A percentile compares a stretch with the other conserved stretches of the same genome.
phyloP scores from a whole-genome alignment of 2,888 invertebrate species.

The Kuschelorhynchus macadamiae region DNA sequence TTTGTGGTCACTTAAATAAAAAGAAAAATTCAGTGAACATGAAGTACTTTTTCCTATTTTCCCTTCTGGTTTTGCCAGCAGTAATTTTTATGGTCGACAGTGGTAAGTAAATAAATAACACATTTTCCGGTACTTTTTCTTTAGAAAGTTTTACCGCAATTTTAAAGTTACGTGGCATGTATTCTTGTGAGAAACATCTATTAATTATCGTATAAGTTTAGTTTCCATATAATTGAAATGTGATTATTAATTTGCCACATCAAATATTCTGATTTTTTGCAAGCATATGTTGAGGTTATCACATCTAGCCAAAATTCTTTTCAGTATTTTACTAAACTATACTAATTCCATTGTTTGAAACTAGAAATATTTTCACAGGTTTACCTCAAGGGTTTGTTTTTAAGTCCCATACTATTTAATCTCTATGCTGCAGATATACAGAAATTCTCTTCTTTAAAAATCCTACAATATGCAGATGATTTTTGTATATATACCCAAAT shows the following conservation, averaged over 20 bases:
- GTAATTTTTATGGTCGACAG: slow-evolving; percentile 79
- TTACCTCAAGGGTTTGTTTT: too few species aligned
- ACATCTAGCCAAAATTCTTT: neutral
- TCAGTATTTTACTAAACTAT: too few species aligned
- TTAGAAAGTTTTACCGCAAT: slow-evolving; percentile 14
- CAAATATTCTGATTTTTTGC: too few species aligned
- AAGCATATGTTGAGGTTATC: slow-evolving; percentile 36
- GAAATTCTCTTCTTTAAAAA: too few species aligned
- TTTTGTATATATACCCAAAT: too few species aligned
- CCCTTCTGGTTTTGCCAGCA: slow-evolving; percentile 79
- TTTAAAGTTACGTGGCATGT: slow-evolving; percentile 37
- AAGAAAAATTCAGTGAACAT: slow-evolving; percentile 66
- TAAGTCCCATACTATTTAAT: too few species aligned
- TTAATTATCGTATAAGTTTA: slow-evolving; percentile 9
- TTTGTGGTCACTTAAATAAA: neutral
- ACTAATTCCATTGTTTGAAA: too few species aligned
- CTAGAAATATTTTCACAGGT: too few species aligned
- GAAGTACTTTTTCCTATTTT: slow-evolving; percentile 78
- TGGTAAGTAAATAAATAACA: slow-evolving; percentile 73
- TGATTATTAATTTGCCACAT: too few species aligned
- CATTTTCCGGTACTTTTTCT: slow-evolving; percentile 14
- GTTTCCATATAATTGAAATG: neutral
- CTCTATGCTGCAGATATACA: too few species aligned
- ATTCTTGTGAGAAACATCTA: slow-evolving; percentile 9
- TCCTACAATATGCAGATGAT: too few species aligned